Conservation (phyloP, 1,140 invertebrate species). For the Drosophila bifasciata region DNA sequence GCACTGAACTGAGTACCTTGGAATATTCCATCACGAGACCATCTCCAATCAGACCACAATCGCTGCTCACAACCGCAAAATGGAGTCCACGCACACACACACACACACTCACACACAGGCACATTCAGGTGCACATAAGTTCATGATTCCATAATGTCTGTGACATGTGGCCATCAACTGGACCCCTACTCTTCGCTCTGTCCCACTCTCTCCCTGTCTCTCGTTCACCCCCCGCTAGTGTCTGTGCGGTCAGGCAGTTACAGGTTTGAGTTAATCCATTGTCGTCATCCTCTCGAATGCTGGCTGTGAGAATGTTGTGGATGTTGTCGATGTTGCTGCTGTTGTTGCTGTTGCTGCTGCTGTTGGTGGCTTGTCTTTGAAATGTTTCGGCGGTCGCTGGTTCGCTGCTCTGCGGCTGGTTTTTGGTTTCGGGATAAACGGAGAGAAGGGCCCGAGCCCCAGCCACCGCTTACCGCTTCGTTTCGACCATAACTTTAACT, state of each 20-base stretch:
- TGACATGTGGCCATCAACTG: slow-evolving; percentile 64
- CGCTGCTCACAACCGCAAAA: slow-evolving; percentile 52
- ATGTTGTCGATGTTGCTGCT: slow-evolving; percentile 44
- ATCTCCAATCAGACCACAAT: slow-evolving; percentile 50
- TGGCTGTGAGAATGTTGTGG: slow-evolving; percentile 16
- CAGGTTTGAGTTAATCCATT: slow-evolving; percentile 73
- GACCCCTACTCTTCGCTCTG: slow-evolving; percentile 15
- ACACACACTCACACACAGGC: slow-evolving; percentile 6
- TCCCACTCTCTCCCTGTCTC: not conserved
- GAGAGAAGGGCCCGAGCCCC: not conserved
- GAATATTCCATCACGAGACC: slow-evolving; percentile 14
- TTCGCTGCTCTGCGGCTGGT: slow-evolving; percentile 57
- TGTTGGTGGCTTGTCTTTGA: slow-evolving; percentile 70
- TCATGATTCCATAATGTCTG: slow-evolving; percentile 80
- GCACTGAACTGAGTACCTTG: not conserved
- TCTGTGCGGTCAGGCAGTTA: slow-evolving; percentile 69
- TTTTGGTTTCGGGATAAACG: slow-evolving; percentile 49
- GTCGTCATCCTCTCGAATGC: slow-evolving; percentile 43
- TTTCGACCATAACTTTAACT: slow-evolving; percentile 13
- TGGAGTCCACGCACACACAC: slow-evolving; percentile 35
- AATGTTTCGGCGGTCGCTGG: slow-evolving; percentile 62
- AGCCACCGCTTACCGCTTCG: not conserved
- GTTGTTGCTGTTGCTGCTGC: slow-evolving; percentile 53
- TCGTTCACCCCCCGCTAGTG: slow-evolving; percentile 20
- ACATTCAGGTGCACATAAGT: slow-evolving; percentile 53